A percentile compares a stretch with the other conserved stretches of the same genome.
Conservation (phyloP, 2,888 invertebrate species). For the Fissipunctia ypsillon region DNA sequence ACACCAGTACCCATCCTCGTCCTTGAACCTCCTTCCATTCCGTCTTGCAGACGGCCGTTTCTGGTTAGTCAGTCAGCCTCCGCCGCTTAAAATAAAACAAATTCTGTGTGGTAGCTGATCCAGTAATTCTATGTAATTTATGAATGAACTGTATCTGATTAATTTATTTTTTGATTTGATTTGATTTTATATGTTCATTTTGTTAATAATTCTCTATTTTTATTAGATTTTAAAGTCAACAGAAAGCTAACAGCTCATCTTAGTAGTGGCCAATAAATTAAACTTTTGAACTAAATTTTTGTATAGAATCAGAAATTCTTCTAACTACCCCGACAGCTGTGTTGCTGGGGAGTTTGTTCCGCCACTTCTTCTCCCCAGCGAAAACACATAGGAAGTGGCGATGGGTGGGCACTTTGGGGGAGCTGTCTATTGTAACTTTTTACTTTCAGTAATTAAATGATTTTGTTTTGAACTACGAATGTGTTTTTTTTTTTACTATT, state of each 20-base stretch:
- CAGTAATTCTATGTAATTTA: neutral
- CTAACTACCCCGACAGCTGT: neutral
- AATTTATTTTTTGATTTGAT: neutral
- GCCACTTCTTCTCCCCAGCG: neutral
- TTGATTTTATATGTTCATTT: neutral
- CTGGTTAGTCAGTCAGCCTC: neutral
- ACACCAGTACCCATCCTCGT: neutral
- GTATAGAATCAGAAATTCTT: constrained; percentile 21
- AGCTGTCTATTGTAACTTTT: neutral
- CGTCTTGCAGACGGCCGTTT: neutral
- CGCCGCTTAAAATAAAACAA: neutral
- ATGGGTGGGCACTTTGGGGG: neutral
- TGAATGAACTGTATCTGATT: neutral
- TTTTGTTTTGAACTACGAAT: neutral
- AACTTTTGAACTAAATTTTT: neutral
- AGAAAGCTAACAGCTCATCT: neutral
- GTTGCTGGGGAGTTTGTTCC: no score
- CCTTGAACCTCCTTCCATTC: neutral
- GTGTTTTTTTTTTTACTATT: constrained; percentile 1
- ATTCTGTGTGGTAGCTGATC: neutral
- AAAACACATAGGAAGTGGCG: neutral
- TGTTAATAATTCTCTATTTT: no score
- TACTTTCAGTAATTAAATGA: neutral
- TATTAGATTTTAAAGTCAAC: neutral
- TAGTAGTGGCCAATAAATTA: neutral